Percentiles rank a stretch among this genome's conserved stretches.
These are phyloP conservation scores for Dicerorhinus sumatrensis DNA, from an alignment of 2,113 vertebrate species.

Conservation along the genomic window DNA sequence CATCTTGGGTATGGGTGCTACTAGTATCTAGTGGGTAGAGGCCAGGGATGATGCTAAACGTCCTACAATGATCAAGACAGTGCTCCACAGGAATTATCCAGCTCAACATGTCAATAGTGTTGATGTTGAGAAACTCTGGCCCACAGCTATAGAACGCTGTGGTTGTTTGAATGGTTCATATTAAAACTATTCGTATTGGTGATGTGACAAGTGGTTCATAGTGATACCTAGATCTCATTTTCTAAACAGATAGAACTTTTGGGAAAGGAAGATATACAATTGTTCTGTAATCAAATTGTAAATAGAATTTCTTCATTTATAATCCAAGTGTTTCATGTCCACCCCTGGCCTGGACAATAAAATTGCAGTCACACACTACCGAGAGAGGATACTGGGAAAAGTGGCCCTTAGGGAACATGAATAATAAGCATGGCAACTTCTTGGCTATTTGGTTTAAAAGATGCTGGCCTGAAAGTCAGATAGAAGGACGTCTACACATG, in stretches of 20 bases:
- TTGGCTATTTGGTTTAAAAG: constrained; percentile 10
- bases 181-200: neutral
- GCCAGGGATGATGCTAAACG: neutral
- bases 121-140: neutral
- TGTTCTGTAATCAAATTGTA: neutral
- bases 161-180: neutral
- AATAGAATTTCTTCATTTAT: neutral
- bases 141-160: neutral
- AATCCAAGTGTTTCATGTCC: neutral
- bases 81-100: neutral
- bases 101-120: neutral
- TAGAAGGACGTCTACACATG: neutral
- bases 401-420: neutral
- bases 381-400: neutral
- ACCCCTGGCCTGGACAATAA: neutral
- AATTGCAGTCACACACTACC: neutral
- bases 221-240: neutral
- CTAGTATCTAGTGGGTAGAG: neutral
- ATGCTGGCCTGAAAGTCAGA: neutral
- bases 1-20: neutral
- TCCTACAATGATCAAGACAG: neutral
- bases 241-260: neutral
- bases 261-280: neutral
- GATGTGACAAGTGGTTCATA: neutral
- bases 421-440: neutral